These are phyloP conservation scores for Crotalus horridus DNA, from an alignment of 2,113 vertebrate species.

Conservation along the genomic window DNA sequence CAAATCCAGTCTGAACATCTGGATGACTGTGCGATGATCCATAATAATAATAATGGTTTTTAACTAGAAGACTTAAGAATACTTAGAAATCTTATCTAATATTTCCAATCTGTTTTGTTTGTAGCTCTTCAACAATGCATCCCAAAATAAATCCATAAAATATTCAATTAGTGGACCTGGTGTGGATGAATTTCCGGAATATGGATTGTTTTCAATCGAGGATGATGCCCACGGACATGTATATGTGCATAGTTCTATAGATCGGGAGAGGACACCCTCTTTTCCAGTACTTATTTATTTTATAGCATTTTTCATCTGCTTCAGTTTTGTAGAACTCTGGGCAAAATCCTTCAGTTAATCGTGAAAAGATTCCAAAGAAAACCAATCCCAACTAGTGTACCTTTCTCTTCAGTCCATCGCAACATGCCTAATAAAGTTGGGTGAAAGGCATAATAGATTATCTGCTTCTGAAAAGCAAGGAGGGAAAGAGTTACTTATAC, in stretches of 20 bases:
- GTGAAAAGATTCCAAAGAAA: background rate
- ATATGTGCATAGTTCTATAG: slow-evolving; percentile 55
- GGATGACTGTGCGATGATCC: no score
- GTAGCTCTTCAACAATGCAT: slow-evolving; percentile 56
- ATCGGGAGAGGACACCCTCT: slow-evolving; percentile 60
- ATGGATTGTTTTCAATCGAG: slow-evolving; percentile 67
- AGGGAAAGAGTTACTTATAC: background rate
- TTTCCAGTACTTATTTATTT: slow-evolving; percentile 67
- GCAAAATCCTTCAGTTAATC: background rate
- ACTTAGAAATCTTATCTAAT: background rate
- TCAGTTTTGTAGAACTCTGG: background rate
- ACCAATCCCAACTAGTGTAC: background rate
- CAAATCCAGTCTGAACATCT: no score
- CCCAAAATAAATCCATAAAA: slow-evolving; percentile 11
- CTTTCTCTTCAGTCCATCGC: background rate
- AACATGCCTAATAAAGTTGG: background rate
- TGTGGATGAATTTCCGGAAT: slow-evolving; percentile 62
- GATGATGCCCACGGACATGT: slow-evolving; percentile 51
- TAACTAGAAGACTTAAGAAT: background rate
- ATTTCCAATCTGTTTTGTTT: slow-evolving; percentile 21
- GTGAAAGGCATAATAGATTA: background rate
- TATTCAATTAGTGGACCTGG: slow-evolving; percentile 74
- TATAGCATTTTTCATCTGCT: background rate
- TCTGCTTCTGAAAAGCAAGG: background rate
- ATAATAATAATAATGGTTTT: background rate